These are phyloP conservation scores for Erannis defoliaria DNA, from an alignment of 2,888 invertebrate species.

Conservation along the genomic window DNA sequence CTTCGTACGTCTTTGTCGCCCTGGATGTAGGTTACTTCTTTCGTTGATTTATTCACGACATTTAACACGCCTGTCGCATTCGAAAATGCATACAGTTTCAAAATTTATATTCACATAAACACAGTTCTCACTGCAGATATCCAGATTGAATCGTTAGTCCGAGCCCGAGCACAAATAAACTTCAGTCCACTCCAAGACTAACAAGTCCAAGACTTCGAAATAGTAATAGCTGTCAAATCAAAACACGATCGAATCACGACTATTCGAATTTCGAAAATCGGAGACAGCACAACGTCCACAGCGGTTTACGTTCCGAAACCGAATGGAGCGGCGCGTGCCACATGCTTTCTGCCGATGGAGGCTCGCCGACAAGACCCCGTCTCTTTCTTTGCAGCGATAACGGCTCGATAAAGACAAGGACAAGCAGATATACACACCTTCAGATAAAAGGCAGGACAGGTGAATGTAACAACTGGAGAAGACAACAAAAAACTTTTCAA, in stretches of 20 bases:
- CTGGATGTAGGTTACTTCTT: conserved; percentile 75
- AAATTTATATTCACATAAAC: conserved; percentile 52
- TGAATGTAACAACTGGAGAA: conserved; percentile 77
- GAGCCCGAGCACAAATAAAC: conserved; percentile 30
- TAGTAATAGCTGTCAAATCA: conserved; percentile 70
- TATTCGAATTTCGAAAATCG: conserved; percentile 57
- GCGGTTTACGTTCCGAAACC: conserved; percentile 72
- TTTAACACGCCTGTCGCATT: conserved; percentile 58
- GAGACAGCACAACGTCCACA: conserved; percentile 64
- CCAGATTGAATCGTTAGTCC: conserved; percentile 36
- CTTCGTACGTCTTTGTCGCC: conserved; percentile 69
- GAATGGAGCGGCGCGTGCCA: conserved; percentile 85
- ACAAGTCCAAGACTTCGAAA: conserved; percentile 36
- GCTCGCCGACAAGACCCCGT: conserved; percentile 63
- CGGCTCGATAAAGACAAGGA: conserved; percentile 70
- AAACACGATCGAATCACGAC: conserved; percentile 74
- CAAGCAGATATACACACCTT: conserved; percentile 58
- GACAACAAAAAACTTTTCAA: conserved; percentile 78
- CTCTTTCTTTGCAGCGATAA: conserved; percentile 69
- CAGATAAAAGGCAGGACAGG: conserved; percentile 73
- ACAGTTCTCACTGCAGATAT: conserved; percentile 52
- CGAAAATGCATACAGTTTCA: conserved; percentile 50
- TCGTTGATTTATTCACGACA: conserved; percentile 65
- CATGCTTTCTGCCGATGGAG: conserved; percentile 67
- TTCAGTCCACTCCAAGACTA: no score